These are phyloP conservation scores for Philaenus spumarius DNA, from an alignment of 1,140 invertebrate genomes.

Conservation along the genomic window DNA sequence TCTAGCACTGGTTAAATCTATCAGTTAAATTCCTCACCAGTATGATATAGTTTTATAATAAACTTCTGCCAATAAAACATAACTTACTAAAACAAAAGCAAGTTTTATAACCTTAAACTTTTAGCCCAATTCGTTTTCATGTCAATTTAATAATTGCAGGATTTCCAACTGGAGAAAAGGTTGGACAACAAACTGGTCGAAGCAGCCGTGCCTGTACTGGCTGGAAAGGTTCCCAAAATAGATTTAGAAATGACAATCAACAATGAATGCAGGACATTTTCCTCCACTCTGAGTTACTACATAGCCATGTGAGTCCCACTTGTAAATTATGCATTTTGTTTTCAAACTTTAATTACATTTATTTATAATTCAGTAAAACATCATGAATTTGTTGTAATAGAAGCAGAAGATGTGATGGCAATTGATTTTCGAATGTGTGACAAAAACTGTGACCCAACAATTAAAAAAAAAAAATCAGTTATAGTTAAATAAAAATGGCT, in stretches of 20 bases:
- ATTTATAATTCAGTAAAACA: too few species aligned
- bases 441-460: too few species aligned
- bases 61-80: neutral
- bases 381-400: too few species aligned
- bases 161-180: constrained; percentile 87
- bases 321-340: constrained; percentile 7
- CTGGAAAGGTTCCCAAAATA: constrained; percentile 58
- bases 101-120: too few species aligned
- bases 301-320: constrained; percentile 73
- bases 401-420: too few species aligned
- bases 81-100: too few species aligned
- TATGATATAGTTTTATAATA: neutral
- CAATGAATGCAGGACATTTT: constrained; percentile 91
- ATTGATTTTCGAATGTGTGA: too few species aligned
- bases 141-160: constrained; percentile 55
- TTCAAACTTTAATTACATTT: too few species aligned
- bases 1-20: too few species aligned
- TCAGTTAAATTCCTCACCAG: neutral
- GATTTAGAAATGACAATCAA: constrained; percentile 75
- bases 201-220: constrained; percentile 63
- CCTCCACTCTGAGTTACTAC: constrained; percentile 88
- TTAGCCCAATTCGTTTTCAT: too few species aligned
- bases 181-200: constrained; percentile 81
- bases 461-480: too few species aligned
- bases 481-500: too few species aligned